These are phyloP conservation scores for Oligia strigilis DNA, from an alignment of 2,888 invertebrate genomes.

Conservation along the genomic window DNA sequence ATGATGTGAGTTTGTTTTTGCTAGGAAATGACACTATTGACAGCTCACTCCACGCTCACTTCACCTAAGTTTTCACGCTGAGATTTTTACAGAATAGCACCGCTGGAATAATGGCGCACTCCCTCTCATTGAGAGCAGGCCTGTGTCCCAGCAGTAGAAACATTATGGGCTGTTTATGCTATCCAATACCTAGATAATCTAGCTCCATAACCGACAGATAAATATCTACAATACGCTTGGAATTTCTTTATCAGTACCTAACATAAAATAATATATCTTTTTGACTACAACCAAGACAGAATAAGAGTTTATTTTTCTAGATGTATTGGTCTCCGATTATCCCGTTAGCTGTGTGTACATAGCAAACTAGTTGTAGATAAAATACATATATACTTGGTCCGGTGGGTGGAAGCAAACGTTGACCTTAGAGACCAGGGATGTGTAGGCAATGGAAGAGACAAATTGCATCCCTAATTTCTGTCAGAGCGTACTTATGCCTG, in stretches of 20 bases:
- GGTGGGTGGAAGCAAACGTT: conserved; percentile 42
- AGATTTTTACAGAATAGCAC: too few species aligned
- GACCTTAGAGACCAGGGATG: conserved; percentile 30
- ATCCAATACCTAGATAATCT: too few species aligned
- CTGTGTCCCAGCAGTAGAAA: too few species aligned
- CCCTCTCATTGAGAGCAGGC: too few species aligned
- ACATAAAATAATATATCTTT: background rate
- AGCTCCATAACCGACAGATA: background rate
- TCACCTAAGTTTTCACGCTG: too few species aligned
- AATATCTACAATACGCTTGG: background rate
- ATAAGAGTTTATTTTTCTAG: conserved; percentile 31
- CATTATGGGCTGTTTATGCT: too few species aligned
- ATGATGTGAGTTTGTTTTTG: too few species aligned
- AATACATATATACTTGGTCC: conserved; percentile 29
- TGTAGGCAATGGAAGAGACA: conserved; percentile 12
- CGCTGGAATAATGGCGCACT: too few species aligned
- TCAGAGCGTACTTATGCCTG: background rate
- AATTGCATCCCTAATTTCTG: background rate
- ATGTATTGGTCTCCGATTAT: conserved; percentile 33
- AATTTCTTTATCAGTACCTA: background rate
- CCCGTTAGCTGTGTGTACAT: conserved; percentile 34
- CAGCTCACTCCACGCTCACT: too few species aligned
- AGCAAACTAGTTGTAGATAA: conserved; percentile 24
- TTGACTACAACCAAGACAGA: background rate
- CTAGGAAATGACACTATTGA: too few species aligned